These are phyloP conservation scores for Actinernus sp. DNA, from an alignment of 92 coral and sea anemone genomes.

Conservation along the genomic window DNA sequence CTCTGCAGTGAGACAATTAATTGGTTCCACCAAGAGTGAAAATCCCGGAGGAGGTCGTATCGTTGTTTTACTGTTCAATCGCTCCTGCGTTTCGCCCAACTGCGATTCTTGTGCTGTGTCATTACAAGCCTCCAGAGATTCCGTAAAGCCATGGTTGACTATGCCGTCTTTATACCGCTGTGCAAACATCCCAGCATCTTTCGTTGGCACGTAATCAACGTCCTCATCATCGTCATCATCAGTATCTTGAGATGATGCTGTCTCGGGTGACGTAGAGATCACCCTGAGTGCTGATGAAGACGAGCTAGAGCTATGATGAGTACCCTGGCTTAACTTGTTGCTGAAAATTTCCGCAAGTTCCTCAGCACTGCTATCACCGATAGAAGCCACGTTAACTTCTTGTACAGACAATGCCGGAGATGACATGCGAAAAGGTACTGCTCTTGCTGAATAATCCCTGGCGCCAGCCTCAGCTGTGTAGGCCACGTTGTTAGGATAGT, in stretches of 20 bases:
- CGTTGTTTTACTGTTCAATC: background rate
- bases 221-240: background rate
- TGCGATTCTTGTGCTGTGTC: background rate
- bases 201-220: background rate
- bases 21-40: background rate
- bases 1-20: conserved; percentile 1
- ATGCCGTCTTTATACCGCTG: too few relatives aligned
- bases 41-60: conserved; percentile 20
- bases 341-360: conserved; percentile 40
- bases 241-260: background rate
- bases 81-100: background rate
- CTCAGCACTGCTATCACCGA: conserved; percentile 28
- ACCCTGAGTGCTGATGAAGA: too few relatives aligned
- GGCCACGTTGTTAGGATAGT: too few relatives aligned
- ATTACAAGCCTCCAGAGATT: background rate
- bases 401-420: too few relatives aligned
- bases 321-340: background rate
- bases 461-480: too few relatives aligned
- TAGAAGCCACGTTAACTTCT: too few relatives aligned
- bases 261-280: background rate
- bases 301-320: background rate
- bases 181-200: background rate
- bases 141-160: background rate
- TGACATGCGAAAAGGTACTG: too few relatives aligned
- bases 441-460: too few relatives aligned